phyloP scores from a whole-genome alignment of 2,113 vertebrate species.

The Burhinus bistriatus region DNA sequence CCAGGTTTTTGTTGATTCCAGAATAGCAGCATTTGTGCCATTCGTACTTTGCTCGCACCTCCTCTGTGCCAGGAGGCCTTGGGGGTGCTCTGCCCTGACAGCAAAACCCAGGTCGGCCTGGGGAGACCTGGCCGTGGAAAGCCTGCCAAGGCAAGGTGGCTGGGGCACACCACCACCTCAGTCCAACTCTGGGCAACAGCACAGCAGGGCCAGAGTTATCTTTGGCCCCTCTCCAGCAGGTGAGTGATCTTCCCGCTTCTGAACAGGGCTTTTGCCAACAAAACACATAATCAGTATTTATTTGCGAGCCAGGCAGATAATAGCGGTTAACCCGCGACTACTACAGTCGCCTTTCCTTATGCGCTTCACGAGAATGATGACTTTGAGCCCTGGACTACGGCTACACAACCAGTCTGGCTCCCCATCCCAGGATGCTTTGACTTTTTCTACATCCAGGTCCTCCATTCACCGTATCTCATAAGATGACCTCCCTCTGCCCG shows the following conservation, averaged over 20 bases:
- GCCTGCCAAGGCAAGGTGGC: not conserved
- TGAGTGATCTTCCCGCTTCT: not conserved
- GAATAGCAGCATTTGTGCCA: not conserved
- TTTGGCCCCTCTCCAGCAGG: not conserved
- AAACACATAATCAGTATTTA: not conserved
- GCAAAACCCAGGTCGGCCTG: not conserved
- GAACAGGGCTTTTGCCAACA: not conserved
- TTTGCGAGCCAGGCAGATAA: not conserved
- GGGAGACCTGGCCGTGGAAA: not conserved
- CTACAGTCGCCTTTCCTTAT: not conserved
- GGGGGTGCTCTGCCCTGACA: not conserved
- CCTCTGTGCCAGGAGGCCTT: not conserved
- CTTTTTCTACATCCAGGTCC: not conserved
- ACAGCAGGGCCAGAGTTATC: accelerated
- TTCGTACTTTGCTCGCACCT: not conserved
- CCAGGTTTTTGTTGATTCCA: not conserved
- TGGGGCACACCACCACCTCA: not conserved
- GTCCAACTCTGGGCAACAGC: not conserved
- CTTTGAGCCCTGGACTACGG: not conserved
- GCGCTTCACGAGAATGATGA: not conserved
- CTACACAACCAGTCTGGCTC: not conserved
- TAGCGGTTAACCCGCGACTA: not conserved
- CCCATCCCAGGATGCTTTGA: not conserved
- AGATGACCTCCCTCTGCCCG: not conserved
- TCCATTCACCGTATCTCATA: not conserved